Percentiles rank a stretch among this genome's conserved stretches.
These are phyloP conservation scores for Ostrea edulis DNA, from an alignment of 1,140 invertebrate species.

Conservation along the genomic window DNA sequence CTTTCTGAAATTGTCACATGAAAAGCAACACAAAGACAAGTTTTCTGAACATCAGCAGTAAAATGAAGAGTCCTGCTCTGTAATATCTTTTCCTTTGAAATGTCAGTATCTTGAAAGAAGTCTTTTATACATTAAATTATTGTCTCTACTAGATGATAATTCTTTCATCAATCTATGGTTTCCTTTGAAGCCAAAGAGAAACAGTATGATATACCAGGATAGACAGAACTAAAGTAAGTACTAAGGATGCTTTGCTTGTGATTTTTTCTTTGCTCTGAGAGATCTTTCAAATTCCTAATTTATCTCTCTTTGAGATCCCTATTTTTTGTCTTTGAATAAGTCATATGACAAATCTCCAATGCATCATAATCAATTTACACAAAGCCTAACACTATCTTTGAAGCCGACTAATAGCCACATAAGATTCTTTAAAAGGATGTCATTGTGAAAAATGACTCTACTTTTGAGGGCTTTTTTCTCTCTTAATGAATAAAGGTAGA, in stretches of 20 bases:
- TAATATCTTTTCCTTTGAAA: not conserved
- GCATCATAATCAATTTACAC: slow-evolving; percentile 46
- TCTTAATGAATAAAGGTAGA: slow-evolving; percentile 41
- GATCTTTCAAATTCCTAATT: slow-evolving; percentile 33
- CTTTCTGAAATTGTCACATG: not conserved
- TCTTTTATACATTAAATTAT: slow-evolving; percentile 13
- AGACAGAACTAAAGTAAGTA: not conserved
- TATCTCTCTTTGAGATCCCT: slow-evolving; percentile 1
- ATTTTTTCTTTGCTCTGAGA: not conserved
- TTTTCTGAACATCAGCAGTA: not conserved
- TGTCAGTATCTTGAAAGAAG: slow-evolving; percentile 13
- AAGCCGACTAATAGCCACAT: slow-evolving; percentile 31
- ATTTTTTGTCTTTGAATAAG: slow-evolving; percentile 36
- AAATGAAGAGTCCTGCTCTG: not conserved
- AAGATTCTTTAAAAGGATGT: slow-evolving; percentile 41
- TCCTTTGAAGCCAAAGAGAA: slow-evolving; percentile 18
- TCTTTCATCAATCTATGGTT: not conserved
- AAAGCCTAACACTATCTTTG: slow-evolving; percentile 42
- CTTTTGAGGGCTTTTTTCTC: slow-evolving; percentile 34
- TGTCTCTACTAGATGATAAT: not conserved
- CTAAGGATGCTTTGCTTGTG: not conserved
- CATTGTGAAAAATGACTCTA: slow-evolving; percentile 27
- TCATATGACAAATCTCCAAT: slow-evolving; percentile 39
- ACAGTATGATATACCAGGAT: not conserved
- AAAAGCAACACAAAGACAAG: not conserved